These are phyloP conservation scores for Merops nubicus DNA, from an alignment of 2,113 vertebrate genomes.

Conservation along the genomic window DNA sequence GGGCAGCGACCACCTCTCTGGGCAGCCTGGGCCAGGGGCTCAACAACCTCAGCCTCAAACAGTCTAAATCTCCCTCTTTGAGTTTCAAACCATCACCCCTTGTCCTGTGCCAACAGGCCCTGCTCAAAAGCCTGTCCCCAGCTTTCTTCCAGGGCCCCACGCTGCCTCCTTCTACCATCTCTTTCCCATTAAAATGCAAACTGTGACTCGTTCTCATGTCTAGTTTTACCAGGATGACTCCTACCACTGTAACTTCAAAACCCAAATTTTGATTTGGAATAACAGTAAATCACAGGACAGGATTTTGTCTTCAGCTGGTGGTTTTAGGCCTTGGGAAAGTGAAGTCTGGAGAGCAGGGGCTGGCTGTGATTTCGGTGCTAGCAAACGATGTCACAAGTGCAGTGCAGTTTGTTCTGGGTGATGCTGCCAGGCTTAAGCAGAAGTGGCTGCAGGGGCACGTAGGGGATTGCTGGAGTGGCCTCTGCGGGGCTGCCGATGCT, in stretches of 20 bases:
- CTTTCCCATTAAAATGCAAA: not conserved
- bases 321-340: not conserved
- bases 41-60: no score
- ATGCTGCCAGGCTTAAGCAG: not conserved
- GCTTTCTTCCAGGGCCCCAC: not conserved
- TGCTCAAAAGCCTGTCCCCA: not conserved
- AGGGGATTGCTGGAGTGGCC: no score
- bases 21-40: no score
- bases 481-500: not conserved
- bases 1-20: no score
- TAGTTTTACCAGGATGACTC: not conserved
- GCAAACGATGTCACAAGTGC: fast-evolving
- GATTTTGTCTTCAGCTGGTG: not conserved
- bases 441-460: no score
- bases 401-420: not conserved
- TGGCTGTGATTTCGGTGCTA: not conserved
- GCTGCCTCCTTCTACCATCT: not conserved
- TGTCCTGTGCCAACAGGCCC: not conserved
- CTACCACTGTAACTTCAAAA: not conserved
- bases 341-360: not conserved
- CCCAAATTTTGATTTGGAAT: not conserved
- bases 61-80: not conserved
- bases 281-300: not conserved
- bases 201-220: not conserved
- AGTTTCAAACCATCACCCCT: not conserved